A percentile compares a stretch with the other conserved stretches of the same genome.
phyloP scores from a whole-genome alignment of 2,888 invertebrate species.

The Lepidochrysops patricia region DNA sequence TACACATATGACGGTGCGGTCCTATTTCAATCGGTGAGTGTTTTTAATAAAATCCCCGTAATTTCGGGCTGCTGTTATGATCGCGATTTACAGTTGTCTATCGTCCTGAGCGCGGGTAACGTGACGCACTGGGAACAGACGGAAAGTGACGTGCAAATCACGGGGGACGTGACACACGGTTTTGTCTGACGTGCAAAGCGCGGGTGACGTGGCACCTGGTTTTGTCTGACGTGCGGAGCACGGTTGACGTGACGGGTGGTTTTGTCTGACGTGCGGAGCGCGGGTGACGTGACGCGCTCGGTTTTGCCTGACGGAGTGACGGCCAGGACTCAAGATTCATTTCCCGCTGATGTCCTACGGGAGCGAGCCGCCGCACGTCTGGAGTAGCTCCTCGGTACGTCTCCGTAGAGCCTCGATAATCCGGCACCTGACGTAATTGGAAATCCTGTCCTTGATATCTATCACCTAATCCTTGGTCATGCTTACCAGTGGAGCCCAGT shows the following conservation, averaged over 20 bases:
- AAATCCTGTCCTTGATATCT: too few relatives aligned
- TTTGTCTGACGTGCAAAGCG: too few relatives aligned
- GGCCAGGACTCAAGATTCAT: slow-evolving; percentile 65
- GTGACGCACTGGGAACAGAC: too few relatives aligned
- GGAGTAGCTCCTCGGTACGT: slow-evolving; percentile 67
- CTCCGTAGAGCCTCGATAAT: not conserved
- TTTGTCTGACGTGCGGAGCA: slow-evolving; percentile 16
- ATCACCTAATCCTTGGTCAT: too few relatives aligned
- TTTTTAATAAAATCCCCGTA: slow-evolving; percentile 46
- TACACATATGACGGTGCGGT: slow-evolving; percentile 12
- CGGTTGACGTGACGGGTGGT: not conserved
- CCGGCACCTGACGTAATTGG: too few relatives aligned
- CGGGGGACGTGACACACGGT: too few relatives aligned
- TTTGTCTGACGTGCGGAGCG: slow-evolving; percentile 1
- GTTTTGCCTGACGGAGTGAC: slow-evolving; percentile 25
- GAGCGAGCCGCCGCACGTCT: slow-evolving; percentile 71
- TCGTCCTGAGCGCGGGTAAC: too few relatives aligned
- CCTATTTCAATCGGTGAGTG: slow-evolving; percentile 21
- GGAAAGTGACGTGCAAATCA: too few relatives aligned
- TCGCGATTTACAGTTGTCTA: not conserved
- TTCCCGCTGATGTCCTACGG: slow-evolving; percentile 74
- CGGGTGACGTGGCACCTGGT: slow-evolving; percentile 14
- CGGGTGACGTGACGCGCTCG: slow-evolving; percentile 9
- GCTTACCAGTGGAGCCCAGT: too few relatives aligned
- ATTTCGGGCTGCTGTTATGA: not conserved